phyloP scores from a whole-genome alignment of 23 tunicate species.

The Pegea sp. region DNA sequence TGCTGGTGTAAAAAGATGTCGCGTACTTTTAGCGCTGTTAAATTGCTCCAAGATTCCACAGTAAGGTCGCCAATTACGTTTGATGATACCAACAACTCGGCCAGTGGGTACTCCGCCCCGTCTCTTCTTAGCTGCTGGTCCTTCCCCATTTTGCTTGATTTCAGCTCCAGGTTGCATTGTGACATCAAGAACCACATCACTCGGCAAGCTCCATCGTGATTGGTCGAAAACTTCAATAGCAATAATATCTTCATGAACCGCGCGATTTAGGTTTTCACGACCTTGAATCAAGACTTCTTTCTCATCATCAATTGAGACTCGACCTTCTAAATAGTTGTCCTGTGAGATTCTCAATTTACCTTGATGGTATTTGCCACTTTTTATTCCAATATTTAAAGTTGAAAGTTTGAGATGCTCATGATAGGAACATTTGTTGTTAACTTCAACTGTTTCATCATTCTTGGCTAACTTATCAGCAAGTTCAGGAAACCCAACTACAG shows the following conservation, averaged over 20 bases:
- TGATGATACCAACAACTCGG: conserved; percentile 81
- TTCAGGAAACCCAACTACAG: conserved; percentile 68
- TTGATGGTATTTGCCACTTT: conserved; percentile 41
- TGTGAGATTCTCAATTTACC: conserved; percentile 71
- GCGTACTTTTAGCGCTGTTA: conserved; percentile 52
- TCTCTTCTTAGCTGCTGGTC: conserved; percentile 1
- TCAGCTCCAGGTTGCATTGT: conserved; percentile 99
- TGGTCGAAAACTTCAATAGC: conserved; percentile 68
- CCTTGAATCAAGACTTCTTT: conserved; percentile 87
- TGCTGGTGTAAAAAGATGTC: conserved; percentile 84
- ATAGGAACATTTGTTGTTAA: conserved; percentile 49
- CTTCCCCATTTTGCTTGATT: conserved; percentile 12
- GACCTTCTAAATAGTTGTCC: conserved; percentile 84
- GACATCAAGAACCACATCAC: conserved; percentile 83
- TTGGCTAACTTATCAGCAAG: conserved; percentile 67
- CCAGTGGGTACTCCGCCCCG: conserved; percentile 62
- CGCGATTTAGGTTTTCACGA: conserved; percentile 64
- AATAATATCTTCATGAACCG: conserved; percentile 83
- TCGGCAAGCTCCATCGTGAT: conserved; percentile 65
- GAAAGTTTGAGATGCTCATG: conserved; percentile 64
- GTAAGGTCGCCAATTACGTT: conserved; percentile 92
- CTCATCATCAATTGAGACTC: conserved; percentile 18
- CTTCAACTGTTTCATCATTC: conserved; percentile 49
- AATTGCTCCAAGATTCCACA: conserved; percentile 89
- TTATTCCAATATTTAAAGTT: conserved; percentile 32